phyloP scores from a whole-genome alignment of 2,888 invertebrate genomes.

The Himalopsyche anomala region DNA sequence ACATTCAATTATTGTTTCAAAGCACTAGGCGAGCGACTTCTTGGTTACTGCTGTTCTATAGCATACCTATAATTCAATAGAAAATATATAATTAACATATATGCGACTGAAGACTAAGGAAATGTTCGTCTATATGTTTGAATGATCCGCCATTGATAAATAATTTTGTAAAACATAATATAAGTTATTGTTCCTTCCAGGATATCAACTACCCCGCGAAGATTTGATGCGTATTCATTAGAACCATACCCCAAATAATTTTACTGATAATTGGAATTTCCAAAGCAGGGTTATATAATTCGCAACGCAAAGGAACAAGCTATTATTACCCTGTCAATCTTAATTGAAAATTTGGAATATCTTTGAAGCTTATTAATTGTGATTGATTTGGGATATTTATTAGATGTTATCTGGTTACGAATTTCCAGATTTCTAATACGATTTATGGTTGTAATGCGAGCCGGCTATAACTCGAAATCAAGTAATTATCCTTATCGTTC shows the following conservation, averaged over 20 bases:
- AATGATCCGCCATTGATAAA: no score
- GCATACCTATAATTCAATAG: no score
- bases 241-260: constrained; percentile 1
- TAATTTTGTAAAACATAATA: no score
- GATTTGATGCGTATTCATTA: no score
- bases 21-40: no score
- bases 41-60: no score
- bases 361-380: constrained; percentile 40
- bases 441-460: constrained; percentile 28
- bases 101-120: no score
- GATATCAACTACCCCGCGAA: no score
- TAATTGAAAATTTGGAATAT: constrained; percentile 29
- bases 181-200: no score
- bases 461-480: not conserved
- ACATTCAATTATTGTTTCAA: no score
- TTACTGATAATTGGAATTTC: not conserved
- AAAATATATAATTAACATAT: no score
- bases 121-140: no score
- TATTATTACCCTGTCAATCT: constrained; percentile 32
- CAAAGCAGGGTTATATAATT: constrained; percentile 16
- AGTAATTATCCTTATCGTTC: constrained; percentile 1
- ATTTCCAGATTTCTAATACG: not conserved
- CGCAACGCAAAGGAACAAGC: not conserved
- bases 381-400: constrained; percentile 40
- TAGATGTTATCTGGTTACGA: constrained; percentile 14